Evolutionary conservation across 2,888 invertebrate species (phyloP).

Genomic region (Acrobasis consociella): DNA sequence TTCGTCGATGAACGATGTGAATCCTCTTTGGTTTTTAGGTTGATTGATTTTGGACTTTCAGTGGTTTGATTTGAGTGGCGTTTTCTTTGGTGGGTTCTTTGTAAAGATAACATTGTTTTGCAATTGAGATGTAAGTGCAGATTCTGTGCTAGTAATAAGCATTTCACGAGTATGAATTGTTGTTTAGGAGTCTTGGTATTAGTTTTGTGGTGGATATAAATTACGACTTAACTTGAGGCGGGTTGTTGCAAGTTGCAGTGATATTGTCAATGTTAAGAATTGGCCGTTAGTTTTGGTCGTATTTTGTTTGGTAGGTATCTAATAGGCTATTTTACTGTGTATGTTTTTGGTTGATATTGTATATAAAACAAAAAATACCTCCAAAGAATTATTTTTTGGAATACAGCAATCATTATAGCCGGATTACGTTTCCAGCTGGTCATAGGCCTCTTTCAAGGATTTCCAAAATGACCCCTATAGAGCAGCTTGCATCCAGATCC

Average conservation of each 20-base stretch:
- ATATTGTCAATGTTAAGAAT: constrained; percentile 20
- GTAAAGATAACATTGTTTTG: constrained; percentile 66
- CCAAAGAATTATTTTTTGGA: no score
- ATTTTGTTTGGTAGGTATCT: background rate
- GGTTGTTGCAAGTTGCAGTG: constrained; percentile 1
- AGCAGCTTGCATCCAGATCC: no score
- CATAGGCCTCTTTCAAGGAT: no score
- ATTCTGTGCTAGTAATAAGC: constrained; percentile 59
- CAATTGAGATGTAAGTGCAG: constrained; percentile 70
- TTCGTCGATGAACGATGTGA: constrained; percentile 17
- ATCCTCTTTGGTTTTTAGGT: constrained; percentile 1
- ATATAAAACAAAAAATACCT: no score
- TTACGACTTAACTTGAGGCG: constrained; percentile 12
- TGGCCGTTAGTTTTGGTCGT: background rate
- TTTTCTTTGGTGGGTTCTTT: constrained; percentile 34
- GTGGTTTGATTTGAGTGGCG: constrained; percentile 38
- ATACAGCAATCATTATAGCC: no score
- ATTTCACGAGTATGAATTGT: constrained; percentile 52
- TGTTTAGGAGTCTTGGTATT: constrained; percentile 23
- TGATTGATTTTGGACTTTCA: constrained; percentile 23
- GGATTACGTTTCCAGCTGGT: no score
- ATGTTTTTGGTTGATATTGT: no score
- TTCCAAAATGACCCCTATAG: no score
- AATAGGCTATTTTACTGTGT: no score
- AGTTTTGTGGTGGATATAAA: constrained; percentile 12